Base-by-base conservation (phyloP, 2,888 invertebrate genomes). In the Pelosia muscerda region DNA sequence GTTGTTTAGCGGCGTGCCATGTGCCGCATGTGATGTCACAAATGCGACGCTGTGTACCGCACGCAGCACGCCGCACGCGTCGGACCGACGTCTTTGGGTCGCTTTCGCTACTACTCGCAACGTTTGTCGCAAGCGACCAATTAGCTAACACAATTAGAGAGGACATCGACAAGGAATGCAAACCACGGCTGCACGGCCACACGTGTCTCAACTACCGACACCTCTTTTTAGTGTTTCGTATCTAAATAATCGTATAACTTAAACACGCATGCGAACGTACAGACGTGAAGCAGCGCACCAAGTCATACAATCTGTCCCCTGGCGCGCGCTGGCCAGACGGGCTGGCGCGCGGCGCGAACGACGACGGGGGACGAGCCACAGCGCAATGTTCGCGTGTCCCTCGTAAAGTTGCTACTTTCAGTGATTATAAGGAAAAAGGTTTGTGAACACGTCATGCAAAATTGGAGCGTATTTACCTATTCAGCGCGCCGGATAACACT, bases 161-260 rank as follows among this genome's bases (percentile, higher is more conserved):
- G 68, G 70, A 81, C 73, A 72, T 70, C 63, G 65, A 9, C 31
- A 63, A 73, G 58, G 69, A 76, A 79, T 81, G 72, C 25, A 15
- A 15, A 13, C 19, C n/a, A 53, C 53, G 5, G 5, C 23, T 81
- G 72, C 19, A 15, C 25, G 1, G 55, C 23, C 13, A 15, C 13
- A 6, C 22, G 55, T 25, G 65, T 64, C 63, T 19, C 63, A 62
- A 25, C 26, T 22, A 42, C 54, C 11, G 61, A n/a, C 64, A 66
- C 42, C 10, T 6, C 13, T 56, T 22, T 19, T 26, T 13, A 15
- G 9, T n/a, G 25, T 55, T 25, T 34, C 25, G 19, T 8, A 15
- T 23, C 34, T 3, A 5, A 25, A 26, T 38, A 25, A 13, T 19
- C 5, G 11, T 15, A 23, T n/a, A 34, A 55, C 2, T 5, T 25